These are phyloP conservation scores for Prionailurus bengalensis DNA, from an alignment of 2,113 vertebrate genomes.

Conservation along the genomic window DNA sequence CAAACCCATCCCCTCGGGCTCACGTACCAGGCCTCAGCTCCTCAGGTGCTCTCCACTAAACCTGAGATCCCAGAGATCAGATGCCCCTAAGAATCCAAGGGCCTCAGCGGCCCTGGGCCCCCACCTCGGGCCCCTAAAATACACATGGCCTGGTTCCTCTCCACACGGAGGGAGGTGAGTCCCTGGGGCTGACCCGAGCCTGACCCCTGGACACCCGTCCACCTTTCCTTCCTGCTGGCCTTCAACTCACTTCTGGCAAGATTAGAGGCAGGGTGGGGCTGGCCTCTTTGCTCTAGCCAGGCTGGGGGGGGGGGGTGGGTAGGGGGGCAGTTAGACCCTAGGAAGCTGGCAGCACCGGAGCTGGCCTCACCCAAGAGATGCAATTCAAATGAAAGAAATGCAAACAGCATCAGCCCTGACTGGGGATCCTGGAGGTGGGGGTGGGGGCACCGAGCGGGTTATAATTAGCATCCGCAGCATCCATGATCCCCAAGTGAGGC, in stretches of 20 bases:
- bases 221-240: not conserved
- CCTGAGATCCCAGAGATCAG: not conserved
- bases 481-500: slow-evolving; percentile 54
- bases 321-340: not conserved
- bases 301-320: not conserved
- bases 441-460: slow-evolving; percentile 54
- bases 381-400: slow-evolving; percentile 64
- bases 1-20: not conserved
- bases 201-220: not conserved
- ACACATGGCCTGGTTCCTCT: not conserved
- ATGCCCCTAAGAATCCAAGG: not conserved
- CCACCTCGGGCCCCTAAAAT: not conserved
- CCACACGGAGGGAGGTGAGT: not conserved
- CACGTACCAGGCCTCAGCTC: not conserved
- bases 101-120: not conserved
- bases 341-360: slow-evolving; percentile 13
- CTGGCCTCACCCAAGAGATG: not conserved
- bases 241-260: not conserved
- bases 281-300: not conserved
- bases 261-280: not conserved
- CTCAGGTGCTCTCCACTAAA: not conserved
- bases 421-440: not conserved
- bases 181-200: slow-evolving; percentile 15
- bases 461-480: slow-evolving; percentile 76
- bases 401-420: not conserved